Percentiles rank a stretch among this genome's conserved stretches.
Evolutionary conservation across 2,888 invertebrate genomes (phyloP).

Genomic region (Thereva nobilitata): DNA sequence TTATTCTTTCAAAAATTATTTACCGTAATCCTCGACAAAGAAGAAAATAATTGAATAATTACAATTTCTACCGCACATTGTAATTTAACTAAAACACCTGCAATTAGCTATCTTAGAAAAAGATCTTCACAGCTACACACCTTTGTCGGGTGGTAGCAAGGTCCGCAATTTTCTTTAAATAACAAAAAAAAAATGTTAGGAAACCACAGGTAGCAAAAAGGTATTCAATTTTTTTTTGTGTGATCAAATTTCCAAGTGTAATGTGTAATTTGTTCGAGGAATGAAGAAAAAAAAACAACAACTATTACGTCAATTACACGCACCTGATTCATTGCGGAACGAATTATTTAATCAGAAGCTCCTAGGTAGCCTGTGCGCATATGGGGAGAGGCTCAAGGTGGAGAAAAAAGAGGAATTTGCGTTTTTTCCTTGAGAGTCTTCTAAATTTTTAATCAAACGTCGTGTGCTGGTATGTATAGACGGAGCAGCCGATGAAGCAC

Average conservation of each 20-base stretch:
- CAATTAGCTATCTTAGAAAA: conserved; percentile 4
- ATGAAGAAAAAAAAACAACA: not conserved
- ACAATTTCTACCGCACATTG: conserved; percentile 8
- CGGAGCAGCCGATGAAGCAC: no score
- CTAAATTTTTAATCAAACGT: no score
- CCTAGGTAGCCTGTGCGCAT: no score
- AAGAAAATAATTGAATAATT: conserved; percentile 15
- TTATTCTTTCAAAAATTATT: not conserved
- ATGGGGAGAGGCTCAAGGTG: no score
- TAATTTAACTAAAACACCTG: conserved; percentile 3
- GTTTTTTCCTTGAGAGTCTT: no score
- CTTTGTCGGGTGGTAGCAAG: not conserved
- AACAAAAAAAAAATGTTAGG: no score
- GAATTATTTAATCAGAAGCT: not conserved
- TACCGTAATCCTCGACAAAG: conserved; percentile 1
- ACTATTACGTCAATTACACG: conserved; percentile 36
- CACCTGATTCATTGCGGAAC: conserved; percentile 27
- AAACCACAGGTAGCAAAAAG: not conserved
- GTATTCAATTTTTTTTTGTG: conserved; percentile 18
- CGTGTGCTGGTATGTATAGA: no score
- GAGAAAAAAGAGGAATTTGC: no score
- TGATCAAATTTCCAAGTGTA: conserved; percentile 3
- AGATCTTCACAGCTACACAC: conserved; percentile 9
- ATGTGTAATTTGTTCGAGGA: conserved; percentile 30
- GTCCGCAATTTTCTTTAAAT: conserved; percentile 17